phyloP scores from a whole-genome alignment of 2,888 invertebrate genomes.

The Chrysina gloriosa region DNA sequence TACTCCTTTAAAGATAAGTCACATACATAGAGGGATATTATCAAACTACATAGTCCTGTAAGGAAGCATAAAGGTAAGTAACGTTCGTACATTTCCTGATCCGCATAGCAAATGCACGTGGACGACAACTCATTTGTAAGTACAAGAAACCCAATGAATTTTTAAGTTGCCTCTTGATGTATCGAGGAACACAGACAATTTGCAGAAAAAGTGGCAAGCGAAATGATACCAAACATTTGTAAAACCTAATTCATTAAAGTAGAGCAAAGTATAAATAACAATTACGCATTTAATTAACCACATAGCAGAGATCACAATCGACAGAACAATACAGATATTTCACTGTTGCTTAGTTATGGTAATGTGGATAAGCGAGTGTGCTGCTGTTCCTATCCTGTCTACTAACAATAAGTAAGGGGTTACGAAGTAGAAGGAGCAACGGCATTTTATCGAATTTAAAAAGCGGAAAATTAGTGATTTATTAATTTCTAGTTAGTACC shows the following conservation, averaged over 20 bases:
- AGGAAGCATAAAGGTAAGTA: too few relatives aligned
- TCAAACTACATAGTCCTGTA: too few relatives aligned
- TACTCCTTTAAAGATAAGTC: too few relatives aligned
- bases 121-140: too few relatives aligned
- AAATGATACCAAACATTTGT: constrained; percentile 27
- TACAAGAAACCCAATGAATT: background rate
- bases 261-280: constrained; percentile 54
- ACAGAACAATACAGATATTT: constrained; percentile 62
- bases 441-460: constrained; percentile 53
- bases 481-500: constrained; percentile 51
- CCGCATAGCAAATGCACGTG: background rate
- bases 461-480: constrained; percentile 60
- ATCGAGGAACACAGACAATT: too few relatives aligned
- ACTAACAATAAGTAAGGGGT: constrained; percentile 42
- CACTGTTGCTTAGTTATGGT: constrained; percentile 63
- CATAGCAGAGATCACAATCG: constrained; percentile 58
- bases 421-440: constrained; percentile 22
- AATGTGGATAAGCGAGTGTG: constrained; percentile 50
- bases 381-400: constrained; percentile 44
- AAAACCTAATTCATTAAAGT: constrained; percentile 30
- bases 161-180: too few relatives aligned
- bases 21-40: too few relatives aligned
- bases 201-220: too few relatives aligned
- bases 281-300: constrained; percentile 61
- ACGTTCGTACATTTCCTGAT: too few relatives aligned